These are phyloP conservation scores for Centropus unirufus DNA, from an alignment of 2,113 vertebrate genomes.

Conservation along the genomic window DNA sequence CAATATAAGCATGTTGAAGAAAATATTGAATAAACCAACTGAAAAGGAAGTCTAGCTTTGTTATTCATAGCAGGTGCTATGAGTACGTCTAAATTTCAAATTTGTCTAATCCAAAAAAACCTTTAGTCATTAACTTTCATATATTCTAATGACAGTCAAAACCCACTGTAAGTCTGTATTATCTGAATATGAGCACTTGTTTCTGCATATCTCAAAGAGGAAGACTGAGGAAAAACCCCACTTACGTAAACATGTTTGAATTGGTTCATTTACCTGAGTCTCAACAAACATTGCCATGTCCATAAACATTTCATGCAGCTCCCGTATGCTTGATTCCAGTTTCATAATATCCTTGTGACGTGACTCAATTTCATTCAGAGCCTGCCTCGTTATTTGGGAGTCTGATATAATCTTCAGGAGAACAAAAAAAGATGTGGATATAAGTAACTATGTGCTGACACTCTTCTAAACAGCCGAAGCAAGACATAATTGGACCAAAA, in stretches of 20 bases:
- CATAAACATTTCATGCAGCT: slow-evolving; percentile 92
- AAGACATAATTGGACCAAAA: background rate
- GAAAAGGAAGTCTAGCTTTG: background rate
- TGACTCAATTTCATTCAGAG: slow-evolving; percentile 92
- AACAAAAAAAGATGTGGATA: background rate
- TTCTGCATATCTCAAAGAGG: background rate
- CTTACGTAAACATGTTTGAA: rapidly evolving
- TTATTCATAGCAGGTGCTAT: background rate
- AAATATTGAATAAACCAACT: background rate
- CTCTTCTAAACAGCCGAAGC: background rate
- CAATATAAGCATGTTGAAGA: background rate
- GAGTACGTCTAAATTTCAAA: rapidly evolving
- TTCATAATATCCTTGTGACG: slow-evolving; percentile 94
- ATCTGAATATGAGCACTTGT: background rate
- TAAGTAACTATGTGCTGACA: background rate
- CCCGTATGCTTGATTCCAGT: slow-evolving; percentile 92
- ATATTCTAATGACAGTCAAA: background rate
- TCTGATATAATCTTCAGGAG: slow-evolving; percentile 91
- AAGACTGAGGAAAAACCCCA: rapidly evolving
- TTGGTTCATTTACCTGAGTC: slow-evolving; percentile 83
- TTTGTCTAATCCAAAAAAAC: background rate
- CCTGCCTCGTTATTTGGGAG: slow-evolving; percentile 91
- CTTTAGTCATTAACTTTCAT: background rate
- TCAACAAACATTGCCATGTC: slow-evolving; percentile 97
- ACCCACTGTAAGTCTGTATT: rapidly evolving